These are phyloP conservation scores for Andrena cerasifolii DNA, from an alignment of 1,140 invertebrate species.

Conservation along the genomic window DNA sequence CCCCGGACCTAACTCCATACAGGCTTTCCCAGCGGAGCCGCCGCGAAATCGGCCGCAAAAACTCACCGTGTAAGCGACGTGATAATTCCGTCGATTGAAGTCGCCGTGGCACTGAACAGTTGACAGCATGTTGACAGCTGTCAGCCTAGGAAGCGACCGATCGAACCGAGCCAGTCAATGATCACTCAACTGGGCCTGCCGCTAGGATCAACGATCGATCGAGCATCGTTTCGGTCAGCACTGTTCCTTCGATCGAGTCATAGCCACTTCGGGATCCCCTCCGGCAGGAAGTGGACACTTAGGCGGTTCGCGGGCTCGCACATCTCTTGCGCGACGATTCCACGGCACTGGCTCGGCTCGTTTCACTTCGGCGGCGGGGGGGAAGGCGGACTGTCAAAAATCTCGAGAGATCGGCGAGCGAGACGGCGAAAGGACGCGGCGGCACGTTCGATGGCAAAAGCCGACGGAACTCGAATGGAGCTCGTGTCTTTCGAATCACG, in stretches of 20 bases:
- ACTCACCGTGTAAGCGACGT: slow-evolving; percentile 66
- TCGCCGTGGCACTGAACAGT: slow-evolving; percentile 65
- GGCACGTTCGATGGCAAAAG: slow-evolving; percentile 63
- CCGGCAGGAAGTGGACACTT: not conserved
- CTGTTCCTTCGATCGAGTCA: slow-evolving; percentile 3
- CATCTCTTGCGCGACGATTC: not conserved
- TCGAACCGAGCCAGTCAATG: slow-evolving; percentile 20
- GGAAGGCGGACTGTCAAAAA: not conserved
- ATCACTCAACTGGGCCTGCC: slow-evolving; percentile 35
- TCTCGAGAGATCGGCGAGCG: not conserved
- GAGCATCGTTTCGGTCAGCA: slow-evolving; percentile 38
- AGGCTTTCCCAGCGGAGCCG: not conserved
- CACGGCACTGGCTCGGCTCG: too few species aligned
- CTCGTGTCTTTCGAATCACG: slow-evolving; percentile 71
- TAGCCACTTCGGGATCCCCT: slow-evolving; percentile 8
- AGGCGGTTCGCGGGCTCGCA: too few species aligned
- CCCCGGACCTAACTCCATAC: not conserved
- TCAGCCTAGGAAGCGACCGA: slow-evolving; percentile 38
- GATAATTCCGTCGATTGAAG: slow-evolving; percentile 62
- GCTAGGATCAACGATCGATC: slow-evolving; percentile 36
- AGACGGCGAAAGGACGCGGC: slow-evolving; percentile 38
- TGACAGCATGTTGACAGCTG: slow-evolving; percentile 68
- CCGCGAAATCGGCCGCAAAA: slow-evolving; percentile 7
- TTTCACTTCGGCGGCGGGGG: too few species aligned
- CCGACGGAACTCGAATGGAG: slow-evolving; percentile 71